Evolutionary conservation across 2,888 invertebrate genomes (phyloP).

Genomic region (Limnephilus lunatus): DNA sequence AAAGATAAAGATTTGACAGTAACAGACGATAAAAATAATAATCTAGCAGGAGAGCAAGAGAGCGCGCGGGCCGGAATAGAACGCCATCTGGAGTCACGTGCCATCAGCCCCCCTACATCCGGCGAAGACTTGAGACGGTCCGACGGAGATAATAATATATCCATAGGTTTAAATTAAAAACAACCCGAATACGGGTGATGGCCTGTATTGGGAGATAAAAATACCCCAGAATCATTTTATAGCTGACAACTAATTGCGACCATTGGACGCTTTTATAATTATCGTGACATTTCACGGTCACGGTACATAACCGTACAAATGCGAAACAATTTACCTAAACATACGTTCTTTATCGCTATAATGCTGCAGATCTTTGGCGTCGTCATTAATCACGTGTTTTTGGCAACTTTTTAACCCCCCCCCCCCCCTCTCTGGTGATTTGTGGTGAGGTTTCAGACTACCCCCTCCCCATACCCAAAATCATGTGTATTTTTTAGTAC

Average conservation of each 20-base stretch:
- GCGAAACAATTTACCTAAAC: too few species aligned
- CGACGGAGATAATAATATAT: background rate
- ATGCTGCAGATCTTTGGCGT: too few species aligned
- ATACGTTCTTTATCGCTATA: too few species aligned
- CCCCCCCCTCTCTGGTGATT: too few species aligned
- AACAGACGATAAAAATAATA: background rate
- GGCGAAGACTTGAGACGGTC: background rate
- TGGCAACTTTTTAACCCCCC: too few species aligned
- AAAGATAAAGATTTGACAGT: background rate
- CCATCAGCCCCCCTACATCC: constrained; percentile 25
- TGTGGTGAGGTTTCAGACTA: too few species aligned
- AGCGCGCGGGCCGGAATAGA: constrained; percentile 23
- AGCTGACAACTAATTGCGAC: background rate
- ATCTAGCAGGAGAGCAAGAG: background rate
- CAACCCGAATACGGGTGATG: background rate
- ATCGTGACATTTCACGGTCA: too few species aligned
- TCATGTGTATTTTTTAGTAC: too few species aligned
- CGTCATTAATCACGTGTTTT: too few species aligned
- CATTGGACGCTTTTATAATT: background rate
- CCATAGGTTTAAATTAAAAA: background rate
- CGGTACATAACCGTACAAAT: too few species aligned
- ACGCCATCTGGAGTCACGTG: constrained; percentile 35
- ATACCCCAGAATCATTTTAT: background rate
- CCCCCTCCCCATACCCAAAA: too few species aligned
- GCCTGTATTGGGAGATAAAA: background rate